A percentile compares a stretch with the other conserved stretches of the same genome.
phyloP scores from a whole-genome alignment of 2,797 vertebrate species.

The Cynodonichthys magdalenae region DNA sequence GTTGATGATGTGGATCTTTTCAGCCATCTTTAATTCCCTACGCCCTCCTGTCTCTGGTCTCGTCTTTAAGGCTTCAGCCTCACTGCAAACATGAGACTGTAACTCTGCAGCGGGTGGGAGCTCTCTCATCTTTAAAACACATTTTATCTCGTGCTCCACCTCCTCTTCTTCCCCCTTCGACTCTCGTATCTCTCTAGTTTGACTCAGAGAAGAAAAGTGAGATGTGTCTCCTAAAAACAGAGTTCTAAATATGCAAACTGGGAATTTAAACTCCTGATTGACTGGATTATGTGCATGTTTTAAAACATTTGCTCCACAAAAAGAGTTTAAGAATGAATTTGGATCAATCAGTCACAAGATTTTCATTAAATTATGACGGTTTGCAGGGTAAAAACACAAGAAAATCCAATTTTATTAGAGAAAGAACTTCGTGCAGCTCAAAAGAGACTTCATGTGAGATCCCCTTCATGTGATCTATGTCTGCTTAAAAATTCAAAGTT shows the following conservation, averaged over 20 bases:
- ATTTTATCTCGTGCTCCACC: conserved; percentile 72
- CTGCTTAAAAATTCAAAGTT: too few species aligned
- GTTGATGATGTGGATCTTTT: conserved; percentile 75
- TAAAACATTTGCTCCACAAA: background rate
- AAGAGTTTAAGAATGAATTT: background rate
- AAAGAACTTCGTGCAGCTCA: too few species aligned
- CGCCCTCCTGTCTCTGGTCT: conserved; percentile 56
- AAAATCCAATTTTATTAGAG: too few species aligned
- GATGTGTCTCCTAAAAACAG: conserved; percentile 64
- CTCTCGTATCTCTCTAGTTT: conserved; percentile 25
- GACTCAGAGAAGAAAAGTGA: conserved; percentile 50
- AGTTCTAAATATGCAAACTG: conserved; percentile 31
- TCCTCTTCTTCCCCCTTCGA: conserved; percentile 24
- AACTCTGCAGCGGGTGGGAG: conserved; percentile 65
- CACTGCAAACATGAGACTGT: conserved; percentile 65
- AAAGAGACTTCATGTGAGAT: too few species aligned
- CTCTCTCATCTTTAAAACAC: conserved; percentile 80
- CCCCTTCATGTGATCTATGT: too few species aligned
- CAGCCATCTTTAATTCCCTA: conserved; percentile 70
- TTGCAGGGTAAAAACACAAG: background rate
- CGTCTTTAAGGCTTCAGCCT: conserved; percentile 46
- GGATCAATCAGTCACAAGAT: background rate
- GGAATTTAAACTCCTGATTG: background rate
- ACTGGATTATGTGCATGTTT: background rate
- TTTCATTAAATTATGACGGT: background rate